Conservation (phyloP, 2,888 invertebrate genomes). For the Zootermopsis nevadensis region DNA sequence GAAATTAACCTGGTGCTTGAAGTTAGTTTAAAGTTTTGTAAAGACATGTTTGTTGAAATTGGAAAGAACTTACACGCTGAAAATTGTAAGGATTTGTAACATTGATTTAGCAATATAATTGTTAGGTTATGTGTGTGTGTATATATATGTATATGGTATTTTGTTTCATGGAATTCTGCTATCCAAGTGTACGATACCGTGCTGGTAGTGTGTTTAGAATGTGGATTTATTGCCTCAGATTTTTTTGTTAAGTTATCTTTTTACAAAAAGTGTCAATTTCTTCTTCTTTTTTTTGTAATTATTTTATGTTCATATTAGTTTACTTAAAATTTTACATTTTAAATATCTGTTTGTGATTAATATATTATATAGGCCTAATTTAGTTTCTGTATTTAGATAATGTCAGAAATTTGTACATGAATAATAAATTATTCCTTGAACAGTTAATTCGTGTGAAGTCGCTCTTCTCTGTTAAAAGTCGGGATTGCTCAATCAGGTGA, state of each 20-base stretch:
- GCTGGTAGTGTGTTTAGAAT: slow-evolving; percentile 14
- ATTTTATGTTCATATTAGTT: background rate
- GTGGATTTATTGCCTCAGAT: background rate
- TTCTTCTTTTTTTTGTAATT: slow-evolving; percentile 5
- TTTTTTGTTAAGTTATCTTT: slow-evolving; percentile 7
- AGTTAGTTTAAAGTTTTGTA: slow-evolving; percentile 34
- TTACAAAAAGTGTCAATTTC: background rate
- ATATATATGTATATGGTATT: background rate
- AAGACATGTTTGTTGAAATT: slow-evolving; percentile 34
- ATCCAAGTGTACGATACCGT: background rate
- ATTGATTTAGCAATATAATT: slow-evolving; percentile 22
- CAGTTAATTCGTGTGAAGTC: background rate
- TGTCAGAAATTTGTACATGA: slow-evolving; percentile 33
- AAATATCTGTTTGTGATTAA: slow-evolving; percentile 20
- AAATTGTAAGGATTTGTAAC: slow-evolving; percentile 29
- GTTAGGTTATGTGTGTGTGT: background rate
- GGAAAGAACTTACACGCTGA: slow-evolving; percentile 11
- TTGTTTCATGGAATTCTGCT: background rate
- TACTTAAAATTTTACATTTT: slow-evolving; percentile 12
- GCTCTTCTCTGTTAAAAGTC: background rate
- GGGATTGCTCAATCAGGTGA: too few species aligned
- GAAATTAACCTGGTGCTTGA: background rate
- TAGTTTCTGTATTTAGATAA: slow-evolving; percentile 23
- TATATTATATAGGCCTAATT: slow-evolving; percentile 27
- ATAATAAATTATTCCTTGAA: slow-evolving; percentile 40